Evolutionary conservation across 2,113 vertebrate species (phyloP), one percentile per base, ranked within the genome.

Genomic region (Channa maculata): DNA sequence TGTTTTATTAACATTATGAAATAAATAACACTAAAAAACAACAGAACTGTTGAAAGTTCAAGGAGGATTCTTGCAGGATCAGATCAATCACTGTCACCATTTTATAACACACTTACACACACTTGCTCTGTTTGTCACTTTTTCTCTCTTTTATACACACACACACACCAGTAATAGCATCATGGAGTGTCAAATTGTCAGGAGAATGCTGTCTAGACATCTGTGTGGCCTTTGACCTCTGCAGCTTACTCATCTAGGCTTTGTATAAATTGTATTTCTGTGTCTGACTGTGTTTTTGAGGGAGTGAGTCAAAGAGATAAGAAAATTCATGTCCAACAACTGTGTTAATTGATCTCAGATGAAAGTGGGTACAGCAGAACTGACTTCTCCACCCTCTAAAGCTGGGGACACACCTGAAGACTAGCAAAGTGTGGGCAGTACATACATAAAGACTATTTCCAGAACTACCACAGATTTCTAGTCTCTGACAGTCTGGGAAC

Each of bases 151-250:
- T 8, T 37, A 36, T 61, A 37, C 9, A 38, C 63, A 62, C 53
- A 45, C 8, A 10, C 64, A 57, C 68, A 66, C 62, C 37, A 58
- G 43, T 33, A 59, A 39, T 55, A 50, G 58, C 33, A 68, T 52
- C 37, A 55, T 57, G 48, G 51, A 59, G 49, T 52, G 70, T 87
- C 77, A 75, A 71, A 84, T 57, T 65, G 70, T 75, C 81, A 78
- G 58, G 83, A 78, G 71, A 69, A 64, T 45, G 24, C 69, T 75
- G 84, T 86, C 82, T 84, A 79, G 71, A 82, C 71, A 65, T 69
- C 57, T 65, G 72, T 53, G 55, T 58, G 51, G 24, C 77, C 66
- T 87, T 65, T 78, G 76, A 83, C 84, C 82, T 62, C 37, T 5
- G 2, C 49, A 14, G 74, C 67, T 78, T 79, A 72, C 74, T 84